These are phyloP conservation scores for Drepanosiphum platanoidis DNA, from an alignment of 2,888 invertebrate genomes.

Conservation along the genomic window DNA sequence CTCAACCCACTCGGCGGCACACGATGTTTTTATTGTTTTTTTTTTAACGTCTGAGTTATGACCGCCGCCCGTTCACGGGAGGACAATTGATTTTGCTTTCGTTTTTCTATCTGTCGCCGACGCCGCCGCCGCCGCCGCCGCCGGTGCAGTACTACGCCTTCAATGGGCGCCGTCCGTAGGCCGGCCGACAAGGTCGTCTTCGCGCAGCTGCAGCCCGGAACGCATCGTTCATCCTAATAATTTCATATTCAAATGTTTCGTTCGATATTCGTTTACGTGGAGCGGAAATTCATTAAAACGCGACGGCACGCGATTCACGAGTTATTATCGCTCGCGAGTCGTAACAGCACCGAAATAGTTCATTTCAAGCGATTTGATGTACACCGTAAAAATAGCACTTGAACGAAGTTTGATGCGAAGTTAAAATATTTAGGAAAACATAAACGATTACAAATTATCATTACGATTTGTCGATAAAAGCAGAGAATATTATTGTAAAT, in stretches of 20 bases:
- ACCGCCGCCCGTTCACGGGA: constrained; percentile 35
- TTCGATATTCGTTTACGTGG: not conserved
- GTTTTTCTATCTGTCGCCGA: constrained; percentile 18
- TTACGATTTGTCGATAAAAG: no score
- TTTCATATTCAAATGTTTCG: not conserved
- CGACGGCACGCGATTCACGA: no score
- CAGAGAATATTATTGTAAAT: no score
- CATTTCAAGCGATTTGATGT: no score
- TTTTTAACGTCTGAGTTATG: constrained; percentile 30
- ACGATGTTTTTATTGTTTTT: constrained; percentile 20
- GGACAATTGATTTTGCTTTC: constrained; percentile 58
- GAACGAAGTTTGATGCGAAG: no score
- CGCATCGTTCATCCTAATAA: not conserved
- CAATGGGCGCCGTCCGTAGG: constrained; percentile 48
- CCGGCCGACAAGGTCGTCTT: constrained; percentile 45
- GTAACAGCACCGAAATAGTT: no score
- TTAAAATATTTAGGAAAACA: no score
- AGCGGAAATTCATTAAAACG: not conserved
- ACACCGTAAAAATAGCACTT: no score
- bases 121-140: not conserved
- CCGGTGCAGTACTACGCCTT: not conserved
- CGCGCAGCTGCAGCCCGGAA: not conserved
- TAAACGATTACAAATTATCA: no score
- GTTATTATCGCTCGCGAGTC: no score
- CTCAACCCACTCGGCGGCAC: constrained; percentile 30